Percentiles rank a stretch among this genome's conserved stretches.
phyloP scores from a whole-genome alignment of 2,888 invertebrate species.

The Ochropacha duplaris region DNA sequence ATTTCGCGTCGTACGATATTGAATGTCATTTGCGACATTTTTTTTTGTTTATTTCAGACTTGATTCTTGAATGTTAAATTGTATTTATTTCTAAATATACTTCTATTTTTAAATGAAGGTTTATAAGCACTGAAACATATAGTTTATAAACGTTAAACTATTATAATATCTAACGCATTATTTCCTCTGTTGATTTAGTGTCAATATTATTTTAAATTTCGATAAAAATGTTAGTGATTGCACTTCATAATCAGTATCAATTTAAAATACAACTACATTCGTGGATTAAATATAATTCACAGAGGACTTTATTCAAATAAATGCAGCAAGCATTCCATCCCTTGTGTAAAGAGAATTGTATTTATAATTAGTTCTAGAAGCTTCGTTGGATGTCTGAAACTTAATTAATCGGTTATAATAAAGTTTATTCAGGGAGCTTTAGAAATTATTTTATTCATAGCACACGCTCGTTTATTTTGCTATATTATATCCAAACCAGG shows the following conservation, averaged over 20 bases:
- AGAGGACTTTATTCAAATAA: slow-evolving; percentile 24
- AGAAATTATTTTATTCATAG: neutral
- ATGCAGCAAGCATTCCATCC: slow-evolving; percentile 17
- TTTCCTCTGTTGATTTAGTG: too few relatives aligned
- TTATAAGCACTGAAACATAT: too few relatives aligned
- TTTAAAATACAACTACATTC: neutral
- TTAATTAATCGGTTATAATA: slow-evolving; percentile 10
- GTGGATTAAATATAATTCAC: slow-evolving; percentile 15
- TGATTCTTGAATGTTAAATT: too few relatives aligned
- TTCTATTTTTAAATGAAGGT: too few relatives aligned
- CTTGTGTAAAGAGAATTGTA: slow-evolving; percentile 14
- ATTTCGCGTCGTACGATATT: too few relatives aligned
- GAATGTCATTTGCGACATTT: too few relatives aligned
- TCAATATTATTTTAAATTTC: too few relatives aligned
- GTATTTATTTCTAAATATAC: too few relatives aligned
- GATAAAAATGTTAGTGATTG: too few relatives aligned
- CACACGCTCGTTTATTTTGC: neutral
- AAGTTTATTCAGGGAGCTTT: slow-evolving; percentile 3
- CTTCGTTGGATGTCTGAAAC: slow-evolving; percentile 16
- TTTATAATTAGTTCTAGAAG: slow-evolving; percentile 23
- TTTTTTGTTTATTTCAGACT: too few relatives aligned
- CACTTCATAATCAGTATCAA: neutral
- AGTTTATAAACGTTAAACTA: too few relatives aligned
- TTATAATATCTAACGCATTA: too few relatives aligned
- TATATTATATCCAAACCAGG: neutral